A percentile compares a stretch with the other conserved stretches of the same genome.
phyloP scores from a whole-genome alignment of 2,888 invertebrate species.

The Tinea semifulvella region DNA sequence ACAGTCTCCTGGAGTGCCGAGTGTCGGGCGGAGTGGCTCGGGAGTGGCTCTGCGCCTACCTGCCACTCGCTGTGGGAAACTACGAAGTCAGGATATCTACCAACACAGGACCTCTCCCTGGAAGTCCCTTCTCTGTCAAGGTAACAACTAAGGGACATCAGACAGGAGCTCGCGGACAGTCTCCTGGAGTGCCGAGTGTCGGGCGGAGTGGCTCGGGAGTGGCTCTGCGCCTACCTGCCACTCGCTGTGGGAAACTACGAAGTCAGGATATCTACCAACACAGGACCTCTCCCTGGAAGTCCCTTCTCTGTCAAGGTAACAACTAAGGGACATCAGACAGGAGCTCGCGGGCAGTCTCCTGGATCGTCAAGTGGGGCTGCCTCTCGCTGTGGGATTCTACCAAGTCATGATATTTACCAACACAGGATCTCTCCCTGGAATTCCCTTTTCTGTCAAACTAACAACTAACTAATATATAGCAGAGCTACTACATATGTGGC shows the following conservation, averaged over 20 bases:
- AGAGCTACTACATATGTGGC: too few species aligned
- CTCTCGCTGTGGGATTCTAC: constrained; percentile 90
- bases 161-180: too few species aligned
- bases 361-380: too few species aligned
- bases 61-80: constrained; percentile 89
- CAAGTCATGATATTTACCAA: constrained; percentile 83
- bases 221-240: constrained; percentile 90
- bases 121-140: constrained; percentile 86
- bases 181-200: constrained; percentile 69
- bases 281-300: constrained; percentile 75
- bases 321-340: too few species aligned
- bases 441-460: constrained; percentile 82
- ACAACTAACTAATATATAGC: too few species aligned
- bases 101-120: constrained; percentile 69
- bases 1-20: constrained; percentile 67
- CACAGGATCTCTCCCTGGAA: constrained; percentile 73
- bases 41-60: constrained; percentile 89
- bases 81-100: constrained; percentile 88
- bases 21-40: constrained; percentile 72
- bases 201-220: constrained; percentile 76
- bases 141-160: too few species aligned
- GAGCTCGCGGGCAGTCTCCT: too few species aligned
- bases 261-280: constrained; percentile 77
- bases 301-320: constrained; percentile 80
- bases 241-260: constrained; percentile 93